These are phyloP conservation scores for Callyntrura guangdongensis DNA, from an alignment of 2,888 invertebrate species.

Conservation along the genomic window DNA sequence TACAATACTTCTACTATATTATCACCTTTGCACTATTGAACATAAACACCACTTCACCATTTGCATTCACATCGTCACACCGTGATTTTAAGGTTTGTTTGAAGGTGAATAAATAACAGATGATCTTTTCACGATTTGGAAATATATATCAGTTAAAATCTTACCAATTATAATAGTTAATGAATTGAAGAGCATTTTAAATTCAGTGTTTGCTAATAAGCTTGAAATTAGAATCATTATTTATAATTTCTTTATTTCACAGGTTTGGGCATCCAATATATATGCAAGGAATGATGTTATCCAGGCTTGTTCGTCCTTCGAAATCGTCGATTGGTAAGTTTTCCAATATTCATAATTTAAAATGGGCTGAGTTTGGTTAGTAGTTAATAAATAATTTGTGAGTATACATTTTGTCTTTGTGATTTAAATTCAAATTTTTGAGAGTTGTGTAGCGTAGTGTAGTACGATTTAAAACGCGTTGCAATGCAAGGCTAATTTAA, in stretches of 20 bases:
- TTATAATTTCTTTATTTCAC: not conserved
- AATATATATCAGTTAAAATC: not conserved
- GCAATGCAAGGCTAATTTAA: no score
- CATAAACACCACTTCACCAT: not conserved
- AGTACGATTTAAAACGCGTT: no score
- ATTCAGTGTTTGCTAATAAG: not conserved
- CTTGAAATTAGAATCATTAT: not conserved
- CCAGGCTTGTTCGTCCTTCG: conserved; percentile 81
- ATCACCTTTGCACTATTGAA: not conserved
- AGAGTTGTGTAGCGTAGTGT: no score
- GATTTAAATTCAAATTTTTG: no score
- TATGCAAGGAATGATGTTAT: conserved; percentile 76
- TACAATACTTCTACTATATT: no score
- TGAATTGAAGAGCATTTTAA: not conserved
- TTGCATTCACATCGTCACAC: not conserved
- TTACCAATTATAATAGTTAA: not conserved
- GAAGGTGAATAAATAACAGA: conserved; percentile 21
- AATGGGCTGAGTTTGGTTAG: no score
- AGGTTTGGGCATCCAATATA: not conserved
- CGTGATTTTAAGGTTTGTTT: conserved; percentile 31
- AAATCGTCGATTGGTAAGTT: conserved; percentile 76
- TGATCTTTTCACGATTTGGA: conserved; percentile 22
- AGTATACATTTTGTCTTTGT: no score
- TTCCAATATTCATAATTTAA: not conserved
- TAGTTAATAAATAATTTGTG: no score